Evolutionary conservation across 1,140 invertebrate genomes (phyloP), one percentile per base, ranked within the genome.

Genomic region (Scaptodrosophila lebanonensis): DNA sequence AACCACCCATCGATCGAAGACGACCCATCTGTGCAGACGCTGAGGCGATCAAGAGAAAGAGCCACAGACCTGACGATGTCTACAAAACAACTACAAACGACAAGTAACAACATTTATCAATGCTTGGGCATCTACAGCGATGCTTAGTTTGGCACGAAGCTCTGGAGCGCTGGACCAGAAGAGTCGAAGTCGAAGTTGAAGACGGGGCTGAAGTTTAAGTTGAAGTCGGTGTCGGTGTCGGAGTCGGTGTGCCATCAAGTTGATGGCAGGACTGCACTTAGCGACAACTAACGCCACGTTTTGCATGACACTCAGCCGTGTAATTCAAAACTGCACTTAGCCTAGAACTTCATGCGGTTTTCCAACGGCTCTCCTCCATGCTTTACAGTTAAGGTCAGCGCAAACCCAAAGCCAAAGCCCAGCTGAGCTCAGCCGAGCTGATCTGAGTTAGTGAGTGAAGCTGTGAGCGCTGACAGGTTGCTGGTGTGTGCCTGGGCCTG

Each of bases 71-170:
- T n/a, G n/a, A n/a, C n/a, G 25, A 45, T 45, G 42, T 44, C 18
- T 36, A 73, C 66, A 76, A n/a, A n/a, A 66, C 45, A 71, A 66
- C 48, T 60, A 12, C 61, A 66, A 82, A 66, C 69, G 76, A 82
- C 75, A 82, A 82, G 75, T 82, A 82, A 82, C 75, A 82, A 82
- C 76, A 82, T 82, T 83, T 82, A 82, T 82, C 75, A 82, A 82
- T 70, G 75, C 76, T 82, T 45, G 39, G 44, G 56, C 70, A 82
- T 82, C 75, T 82, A 83, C 75, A 75, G 70, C 70, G 61, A 45
- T 62, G 59, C 32, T 45, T 38, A 36, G 56, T n/a, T n/a, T 54
- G 61, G 69, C 75, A 73, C 75, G 65, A 79, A 59, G 52, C 50
- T 36, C 12, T 51, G 45, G 33, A 40, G 42, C 54, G n/a, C n/a